Conservation (phyloP, 2,113 vertebrate genomes). For the Motacilla alba region DNA sequence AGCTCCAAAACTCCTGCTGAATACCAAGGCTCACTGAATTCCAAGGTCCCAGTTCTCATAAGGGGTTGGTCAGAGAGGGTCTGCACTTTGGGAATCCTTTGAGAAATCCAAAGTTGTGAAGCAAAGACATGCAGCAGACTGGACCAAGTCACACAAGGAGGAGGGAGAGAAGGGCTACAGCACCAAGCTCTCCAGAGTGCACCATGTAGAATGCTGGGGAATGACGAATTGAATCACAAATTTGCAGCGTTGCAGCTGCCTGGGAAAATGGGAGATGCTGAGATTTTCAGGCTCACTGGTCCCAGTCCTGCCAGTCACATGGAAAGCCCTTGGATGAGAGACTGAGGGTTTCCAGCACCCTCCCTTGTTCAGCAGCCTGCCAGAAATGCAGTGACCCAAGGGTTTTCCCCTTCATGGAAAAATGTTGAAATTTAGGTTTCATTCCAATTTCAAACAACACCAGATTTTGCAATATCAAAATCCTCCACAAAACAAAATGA, state of each 20-base stretch:
- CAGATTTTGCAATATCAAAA: constrained; percentile 22
- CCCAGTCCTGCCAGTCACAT: not conserved
- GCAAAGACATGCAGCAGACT: not conserved
- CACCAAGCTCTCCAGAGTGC: not conserved
- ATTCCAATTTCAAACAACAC: constrained; percentile 26
- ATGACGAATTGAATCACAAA: not conserved
- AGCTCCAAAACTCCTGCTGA: not conserved
- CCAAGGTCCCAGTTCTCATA: not conserved
- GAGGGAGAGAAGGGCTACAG: not conserved
- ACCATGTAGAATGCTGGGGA: not conserved
- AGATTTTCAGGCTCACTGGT: not conserved
- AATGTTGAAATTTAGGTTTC: constrained; percentile 9
- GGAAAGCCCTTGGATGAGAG: not conserved
- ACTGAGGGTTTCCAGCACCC: not conserved
- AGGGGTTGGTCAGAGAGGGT: not conserved
- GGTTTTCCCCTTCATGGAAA: constrained; percentile 17
- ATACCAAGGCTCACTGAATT: not conserved
- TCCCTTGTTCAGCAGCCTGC: not conserved
- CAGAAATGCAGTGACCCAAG: constrained; percentile 6
- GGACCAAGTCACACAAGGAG: not conserved
- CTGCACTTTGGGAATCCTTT: not conserved
- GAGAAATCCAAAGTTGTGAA: not conserved
- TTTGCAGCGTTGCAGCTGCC: not conserved
- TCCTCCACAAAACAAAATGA: not conserved
- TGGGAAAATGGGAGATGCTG: not conserved